phyloP scores from a whole-genome alignment of 2,797 vertebrate genomes.

The Myripristis murdjan region DNA sequence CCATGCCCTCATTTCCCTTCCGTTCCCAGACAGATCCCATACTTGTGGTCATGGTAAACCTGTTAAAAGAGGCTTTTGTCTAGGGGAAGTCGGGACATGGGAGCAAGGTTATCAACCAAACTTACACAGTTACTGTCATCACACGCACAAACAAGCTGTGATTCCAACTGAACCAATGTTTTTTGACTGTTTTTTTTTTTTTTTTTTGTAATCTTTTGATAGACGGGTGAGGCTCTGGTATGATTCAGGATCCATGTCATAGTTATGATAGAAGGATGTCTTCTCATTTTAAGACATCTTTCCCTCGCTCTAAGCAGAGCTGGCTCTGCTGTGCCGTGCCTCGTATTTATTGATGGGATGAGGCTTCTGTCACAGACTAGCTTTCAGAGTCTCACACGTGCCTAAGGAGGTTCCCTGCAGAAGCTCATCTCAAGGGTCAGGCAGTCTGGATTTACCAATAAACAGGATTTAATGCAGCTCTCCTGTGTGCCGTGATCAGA shows the following conservation, averaged over 20 bases:
- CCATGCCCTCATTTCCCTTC: conserved; percentile 40
- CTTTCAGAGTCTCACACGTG: conserved; percentile 50
- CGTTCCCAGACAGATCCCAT: conserved; percentile 38
- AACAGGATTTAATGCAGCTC: conserved; percentile 77
- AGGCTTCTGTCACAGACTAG: conserved; percentile 66
- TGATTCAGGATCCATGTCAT: conserved; percentile 59
- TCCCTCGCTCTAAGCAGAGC: conserved; percentile 40
- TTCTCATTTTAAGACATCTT: conserved; percentile 52
- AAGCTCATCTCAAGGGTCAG: conserved; percentile 68
- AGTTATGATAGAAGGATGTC: conserved; percentile 34
- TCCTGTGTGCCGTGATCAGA: conserved; percentile 56
- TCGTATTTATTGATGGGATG: conserved; percentile 67
- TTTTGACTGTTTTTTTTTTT: too few species aligned
- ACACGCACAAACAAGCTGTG: conserved; percentile 40
- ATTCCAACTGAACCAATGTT: conserved; percentile 75
- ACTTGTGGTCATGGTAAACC: conserved; percentile 60
- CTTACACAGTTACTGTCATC: conserved; percentile 7
- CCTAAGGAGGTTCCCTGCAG: conserved; percentile 36
- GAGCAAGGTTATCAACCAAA: conserved; percentile 43
- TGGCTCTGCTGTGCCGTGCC: conserved; percentile 55
- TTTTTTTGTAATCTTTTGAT: conserved; percentile 71
- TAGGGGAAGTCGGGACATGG: conserved; percentile 33
- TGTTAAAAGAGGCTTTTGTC: conserved; percentile 52
- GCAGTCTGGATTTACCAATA: conserved; percentile 73
- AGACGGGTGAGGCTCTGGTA: conserved; percentile 55